Conservation (phyloP, 1,140 invertebrate genomes). For the Dreissena polymorpha region DNA sequence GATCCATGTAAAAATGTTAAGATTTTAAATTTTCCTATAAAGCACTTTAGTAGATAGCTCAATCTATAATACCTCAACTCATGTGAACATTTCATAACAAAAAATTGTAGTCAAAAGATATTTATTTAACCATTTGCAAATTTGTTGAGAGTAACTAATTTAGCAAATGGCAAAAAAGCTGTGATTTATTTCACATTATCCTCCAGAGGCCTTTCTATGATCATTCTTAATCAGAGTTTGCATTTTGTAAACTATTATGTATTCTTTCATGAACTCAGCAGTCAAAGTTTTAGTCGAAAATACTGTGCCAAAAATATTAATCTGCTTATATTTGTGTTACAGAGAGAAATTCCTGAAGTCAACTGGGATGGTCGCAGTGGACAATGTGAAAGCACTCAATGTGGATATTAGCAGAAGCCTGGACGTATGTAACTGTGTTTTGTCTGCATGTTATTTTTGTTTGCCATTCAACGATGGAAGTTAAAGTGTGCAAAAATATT, state of each 20-base stretch:
- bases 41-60: neutral
- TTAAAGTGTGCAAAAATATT: no score
- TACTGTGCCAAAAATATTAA: neutral
- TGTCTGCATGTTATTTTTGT: neutral
- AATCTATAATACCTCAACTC: no score
- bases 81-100: no score
- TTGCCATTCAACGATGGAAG: neutral
- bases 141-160: neutral
- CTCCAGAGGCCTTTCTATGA: neutral
- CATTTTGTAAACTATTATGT: neutral
- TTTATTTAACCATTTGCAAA: no score
- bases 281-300: neutral
- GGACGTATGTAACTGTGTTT: constrained; percentile 21
- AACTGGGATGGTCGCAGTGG: constrained; percentile 19
- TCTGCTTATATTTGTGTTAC: neutral
- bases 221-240: neutral
- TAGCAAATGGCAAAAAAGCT: neutral
- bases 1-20: no score
- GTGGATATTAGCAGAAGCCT: constrained; percentile 26
- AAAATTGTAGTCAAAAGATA: no score
- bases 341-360: constrained; percentile 26
- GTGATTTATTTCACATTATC: neutral
- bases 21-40: no score
- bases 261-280: neutral
- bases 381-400: constrained; percentile 20